A percentile compares a stretch with the other conserved stretches of the same genome.
Conservation (phyloP, 2,113 vertebrate genomes). For the Caretta caretta region DNA sequence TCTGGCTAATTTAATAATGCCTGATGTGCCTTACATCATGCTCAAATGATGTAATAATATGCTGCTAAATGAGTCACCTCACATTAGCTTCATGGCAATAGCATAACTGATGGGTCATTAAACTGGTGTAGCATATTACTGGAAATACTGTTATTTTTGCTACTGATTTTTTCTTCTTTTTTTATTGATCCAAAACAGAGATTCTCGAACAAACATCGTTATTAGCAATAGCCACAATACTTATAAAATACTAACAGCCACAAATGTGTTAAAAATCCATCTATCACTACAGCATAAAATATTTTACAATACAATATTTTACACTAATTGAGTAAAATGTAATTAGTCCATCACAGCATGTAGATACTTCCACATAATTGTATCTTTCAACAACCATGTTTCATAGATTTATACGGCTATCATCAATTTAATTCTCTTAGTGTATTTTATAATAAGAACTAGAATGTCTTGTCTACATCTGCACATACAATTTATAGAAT, state of each 20-base stretch:
- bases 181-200: constrained; percentile 37
- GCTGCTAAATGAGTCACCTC: constrained; percentile 79
- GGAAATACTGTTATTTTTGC: constrained; percentile 63
- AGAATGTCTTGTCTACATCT: neutral
- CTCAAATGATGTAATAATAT: constrained; percentile 81
- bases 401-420: neutral
- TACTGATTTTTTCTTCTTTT: constrained; percentile 27
- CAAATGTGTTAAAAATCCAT: constrained; percentile 30
- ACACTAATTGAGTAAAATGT: neutral
- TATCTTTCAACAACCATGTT: neutral
- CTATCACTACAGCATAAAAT: constrained; percentile 18
- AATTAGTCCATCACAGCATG: neutral
- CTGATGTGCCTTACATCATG: constrained; percentile 79
- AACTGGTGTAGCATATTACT: constrained; percentile 60
- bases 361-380: neutral
- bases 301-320: neutral
- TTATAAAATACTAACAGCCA: neutral
- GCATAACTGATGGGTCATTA: constrained; percentile 75
- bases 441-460: neutral
- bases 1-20: constrained; percentile 81
- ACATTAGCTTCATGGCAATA: constrained; percentile 71
- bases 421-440: neutral
- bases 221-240: constrained; percentile 17
- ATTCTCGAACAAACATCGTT: constrained; percentile 44
- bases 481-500: neutral